Conservation (phyloP, 2,888 invertebrate genomes). For the Spisula solida region DNA sequence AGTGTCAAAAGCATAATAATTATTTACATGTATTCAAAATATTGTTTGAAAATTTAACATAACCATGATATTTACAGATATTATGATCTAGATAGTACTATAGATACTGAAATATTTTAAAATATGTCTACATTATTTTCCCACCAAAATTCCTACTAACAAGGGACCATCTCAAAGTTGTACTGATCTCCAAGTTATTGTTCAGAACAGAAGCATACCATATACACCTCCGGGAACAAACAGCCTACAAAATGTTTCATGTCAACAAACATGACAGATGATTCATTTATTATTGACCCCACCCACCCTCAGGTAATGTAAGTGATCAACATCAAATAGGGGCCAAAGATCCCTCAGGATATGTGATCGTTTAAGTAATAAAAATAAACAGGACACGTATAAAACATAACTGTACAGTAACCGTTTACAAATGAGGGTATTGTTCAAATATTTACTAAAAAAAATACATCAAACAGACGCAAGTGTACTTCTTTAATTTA, state of each 20-base stretch:
- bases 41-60: no score
- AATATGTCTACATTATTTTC: neutral
- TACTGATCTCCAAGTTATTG: neutral
- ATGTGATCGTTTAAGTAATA: conserved; percentile 7
- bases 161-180: conserved; percentile 49
- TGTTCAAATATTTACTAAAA: neutral
- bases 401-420: conserved; percentile 19
- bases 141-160: conserved; percentile 20
- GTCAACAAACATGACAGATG: conserved; percentile 70
- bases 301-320: conserved; percentile 39
- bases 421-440: neutral
- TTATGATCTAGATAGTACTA: no score
- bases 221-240: conserved; percentile 12
- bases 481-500: no score
- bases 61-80: no score
- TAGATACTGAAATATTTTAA: no score
- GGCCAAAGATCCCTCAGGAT: conserved; percentile 20
- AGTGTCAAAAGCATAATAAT: no score
- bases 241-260: conserved; percentile 57
- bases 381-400: conserved; percentile 10
- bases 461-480: no score
- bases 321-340: conserved; percentile 44
- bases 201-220: neutral
- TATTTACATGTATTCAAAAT: no score
- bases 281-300: conserved; percentile 64